phyloP scores from a whole-genome alignment of 2,888 invertebrate genomes.

The Sarcophaga subvicina region DNA sequence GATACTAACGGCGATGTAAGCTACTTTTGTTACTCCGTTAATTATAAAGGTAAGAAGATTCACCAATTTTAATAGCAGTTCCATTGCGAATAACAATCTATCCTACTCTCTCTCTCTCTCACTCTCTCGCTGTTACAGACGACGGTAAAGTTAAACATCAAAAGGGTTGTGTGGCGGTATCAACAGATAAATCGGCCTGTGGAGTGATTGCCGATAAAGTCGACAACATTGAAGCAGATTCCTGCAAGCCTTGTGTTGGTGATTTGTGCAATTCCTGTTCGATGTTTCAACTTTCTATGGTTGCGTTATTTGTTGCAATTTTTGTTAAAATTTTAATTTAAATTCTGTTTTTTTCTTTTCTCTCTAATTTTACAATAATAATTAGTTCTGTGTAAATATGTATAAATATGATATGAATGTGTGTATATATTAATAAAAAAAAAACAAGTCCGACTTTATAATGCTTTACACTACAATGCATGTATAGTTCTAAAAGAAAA shows the following conservation, averaged over 20 bases:
- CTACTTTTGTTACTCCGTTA: constrained; percentile 73
- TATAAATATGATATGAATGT: not conserved
- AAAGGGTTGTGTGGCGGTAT: constrained; percentile 74
- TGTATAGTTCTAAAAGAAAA: too few relatives aligned
- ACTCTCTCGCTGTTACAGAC: constrained; percentile 39
- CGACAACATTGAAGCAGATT: constrained; percentile 16
- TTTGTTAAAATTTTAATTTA: constrained; percentile 31
- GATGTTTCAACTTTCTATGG: constrained; percentile 70
- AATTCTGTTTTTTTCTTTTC: constrained; percentile 6
- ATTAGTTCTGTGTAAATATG: not conserved
- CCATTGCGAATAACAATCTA: not conserved
- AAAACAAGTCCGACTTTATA: not conserved
- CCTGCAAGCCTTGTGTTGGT: constrained; percentile 72
- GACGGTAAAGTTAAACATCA: constrained; percentile 35
- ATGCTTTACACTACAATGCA: too few relatives aligned
- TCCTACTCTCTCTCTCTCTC: not conserved
- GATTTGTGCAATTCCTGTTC: constrained; percentile 75
- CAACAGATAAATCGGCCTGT: constrained; percentile 62
- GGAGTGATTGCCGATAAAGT: constrained; percentile 46
- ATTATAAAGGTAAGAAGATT: constrained; percentile 57
- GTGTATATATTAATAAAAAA: not conserved
- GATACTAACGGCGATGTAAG: constrained; percentile 15
- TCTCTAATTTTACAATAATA: not conserved
- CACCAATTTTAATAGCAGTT: not conserved
- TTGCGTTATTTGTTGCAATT: constrained; percentile 63